Conservation (phyloP, 1,140 invertebrate genomes). For the Hetaerina americana region DNA sequence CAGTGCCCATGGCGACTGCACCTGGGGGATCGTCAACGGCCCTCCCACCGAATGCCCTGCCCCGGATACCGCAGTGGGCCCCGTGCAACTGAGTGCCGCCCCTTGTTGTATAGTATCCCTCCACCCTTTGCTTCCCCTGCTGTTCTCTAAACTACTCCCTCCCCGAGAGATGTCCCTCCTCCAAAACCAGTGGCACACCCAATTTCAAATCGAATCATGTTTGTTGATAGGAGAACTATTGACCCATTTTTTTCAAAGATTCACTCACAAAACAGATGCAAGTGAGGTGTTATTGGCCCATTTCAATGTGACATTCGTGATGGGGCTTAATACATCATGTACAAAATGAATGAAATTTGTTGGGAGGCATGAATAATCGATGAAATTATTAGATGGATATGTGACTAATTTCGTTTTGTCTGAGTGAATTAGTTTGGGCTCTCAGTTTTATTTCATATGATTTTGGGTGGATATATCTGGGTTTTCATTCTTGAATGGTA, state of each 20-base stretch:
- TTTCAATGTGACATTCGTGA: not conserved
- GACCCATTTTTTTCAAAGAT: not conserved
- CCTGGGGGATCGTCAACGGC: not conserved
- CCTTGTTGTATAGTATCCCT: no score
- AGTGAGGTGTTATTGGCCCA: not conserved
- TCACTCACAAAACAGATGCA: not conserved
- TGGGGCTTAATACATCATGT: not conserved
- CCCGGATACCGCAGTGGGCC: not conserved
- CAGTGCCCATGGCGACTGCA: not conserved
- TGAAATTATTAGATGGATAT: not conserved
- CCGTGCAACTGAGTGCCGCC: not conserved
- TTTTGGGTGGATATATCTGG: not conserved
- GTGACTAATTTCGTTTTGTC: not conserved
- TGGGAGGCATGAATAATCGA: not conserved
- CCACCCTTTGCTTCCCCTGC: no score
- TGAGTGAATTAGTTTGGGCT: not conserved
- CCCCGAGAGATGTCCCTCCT: no score
- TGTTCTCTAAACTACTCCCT: no score
- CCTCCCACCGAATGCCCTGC: not conserved
- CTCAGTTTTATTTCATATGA: not conserved
- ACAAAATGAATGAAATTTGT: not conserved
- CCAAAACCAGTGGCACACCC: not conserved
- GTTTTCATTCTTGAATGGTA: not conserved
- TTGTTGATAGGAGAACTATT: not conserved
- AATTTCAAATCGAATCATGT: not conserved